Percentiles rank a stretch among this genome's conserved stretches.
phyloP scores from a whole-genome alignment of 92 coral and sea anemone genomes.

The Phenganax subtilis region DNA sequence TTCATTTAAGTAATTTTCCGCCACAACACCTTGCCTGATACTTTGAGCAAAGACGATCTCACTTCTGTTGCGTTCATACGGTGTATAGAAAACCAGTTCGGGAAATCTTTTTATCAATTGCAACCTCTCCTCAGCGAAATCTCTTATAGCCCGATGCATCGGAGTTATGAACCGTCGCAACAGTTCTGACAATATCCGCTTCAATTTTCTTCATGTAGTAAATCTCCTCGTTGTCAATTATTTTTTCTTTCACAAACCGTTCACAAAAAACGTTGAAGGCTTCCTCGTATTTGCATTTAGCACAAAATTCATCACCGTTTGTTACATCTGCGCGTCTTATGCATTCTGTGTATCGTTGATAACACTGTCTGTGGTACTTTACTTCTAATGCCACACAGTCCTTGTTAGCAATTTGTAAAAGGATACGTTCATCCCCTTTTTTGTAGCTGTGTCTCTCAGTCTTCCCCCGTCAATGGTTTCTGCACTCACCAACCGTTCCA shows the following conservation, averaged over 20 bases:
- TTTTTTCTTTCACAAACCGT: constrained; percentile 19
- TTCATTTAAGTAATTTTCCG: constrained; percentile 8
- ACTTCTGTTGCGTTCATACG: constrained; percentile 35
- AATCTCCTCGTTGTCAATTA: constrained; percentile 42
- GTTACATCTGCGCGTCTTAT: constrained; percentile 26
- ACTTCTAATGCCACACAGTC: constrained; percentile 50
- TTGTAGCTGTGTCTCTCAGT: constrained; percentile 47
- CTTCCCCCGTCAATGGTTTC: constrained; percentile 51
- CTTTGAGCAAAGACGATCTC: constrained; percentile 39
- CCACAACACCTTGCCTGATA: constrained; percentile 16
- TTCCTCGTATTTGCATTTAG: constrained; percentile 17
- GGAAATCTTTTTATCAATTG: constrained; percentile 38
- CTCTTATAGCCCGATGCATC: constrained; percentile 48
- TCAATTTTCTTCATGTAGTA: constrained; percentile 46
- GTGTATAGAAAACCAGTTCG: constrained; percentile 44
- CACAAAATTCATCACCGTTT: constrained; percentile 8
- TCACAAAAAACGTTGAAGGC: constrained; percentile 16
- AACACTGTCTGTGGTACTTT: constrained; percentile 43
- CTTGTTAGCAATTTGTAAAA: constrained; percentile 46
- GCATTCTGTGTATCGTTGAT: constrained; percentile 38
- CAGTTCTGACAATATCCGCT: constrained; percentile 47
- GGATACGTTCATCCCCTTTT: constrained; percentile 44
- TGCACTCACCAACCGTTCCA: constrained; percentile 35
- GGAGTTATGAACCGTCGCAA: constrained; percentile 38
- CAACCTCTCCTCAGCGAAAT: constrained; percentile 38